phyloP scores from a whole-genome alignment of 2,888 invertebrate species.

The Nephrotoma appendiculata region DNA sequence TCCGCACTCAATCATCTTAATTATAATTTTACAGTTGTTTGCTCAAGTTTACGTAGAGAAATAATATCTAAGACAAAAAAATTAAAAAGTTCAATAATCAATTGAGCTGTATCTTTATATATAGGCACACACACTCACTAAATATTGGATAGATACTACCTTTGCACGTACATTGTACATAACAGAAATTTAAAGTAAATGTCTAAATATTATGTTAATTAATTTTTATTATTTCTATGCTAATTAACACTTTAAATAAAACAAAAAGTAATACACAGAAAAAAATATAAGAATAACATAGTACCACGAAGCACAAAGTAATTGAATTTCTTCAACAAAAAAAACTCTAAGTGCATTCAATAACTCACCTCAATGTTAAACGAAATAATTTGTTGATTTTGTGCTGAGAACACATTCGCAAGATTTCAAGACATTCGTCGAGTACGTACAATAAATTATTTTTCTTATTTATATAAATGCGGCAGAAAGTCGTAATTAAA shows the following conservation, averaged over 20 bases:
- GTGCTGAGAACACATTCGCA: too few species aligned
- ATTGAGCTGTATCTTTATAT: not conserved
- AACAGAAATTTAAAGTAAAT: not conserved
- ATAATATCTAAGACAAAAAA: not conserved
- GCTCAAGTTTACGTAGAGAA: not conserved
- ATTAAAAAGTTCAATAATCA: not conserved
- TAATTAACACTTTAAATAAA: not conserved
- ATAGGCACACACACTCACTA: not conserved
- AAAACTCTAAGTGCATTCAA: not conserved
- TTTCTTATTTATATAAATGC: not conserved
- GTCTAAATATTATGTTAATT: not conserved
- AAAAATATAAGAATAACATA: not conserved
- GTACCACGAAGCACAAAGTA: not conserved
- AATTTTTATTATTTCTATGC: not conserved
- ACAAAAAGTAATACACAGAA: not conserved
- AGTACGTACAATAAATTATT: not conserved
- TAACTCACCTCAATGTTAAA: not conserved
- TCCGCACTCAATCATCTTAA: not conserved
- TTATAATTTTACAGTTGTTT: not conserved
- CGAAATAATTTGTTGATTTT: not conserved
- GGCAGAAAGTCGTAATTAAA: not conserved
- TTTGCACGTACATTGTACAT: too few species aligned
- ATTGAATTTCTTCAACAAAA: not conserved
- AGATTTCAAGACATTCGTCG: too few species aligned
- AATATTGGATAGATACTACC: too few species aligned